Evolutionary conservation across 2,888 invertebrate species (phyloP).

Genomic region (Sussaba pulchella): DNA sequence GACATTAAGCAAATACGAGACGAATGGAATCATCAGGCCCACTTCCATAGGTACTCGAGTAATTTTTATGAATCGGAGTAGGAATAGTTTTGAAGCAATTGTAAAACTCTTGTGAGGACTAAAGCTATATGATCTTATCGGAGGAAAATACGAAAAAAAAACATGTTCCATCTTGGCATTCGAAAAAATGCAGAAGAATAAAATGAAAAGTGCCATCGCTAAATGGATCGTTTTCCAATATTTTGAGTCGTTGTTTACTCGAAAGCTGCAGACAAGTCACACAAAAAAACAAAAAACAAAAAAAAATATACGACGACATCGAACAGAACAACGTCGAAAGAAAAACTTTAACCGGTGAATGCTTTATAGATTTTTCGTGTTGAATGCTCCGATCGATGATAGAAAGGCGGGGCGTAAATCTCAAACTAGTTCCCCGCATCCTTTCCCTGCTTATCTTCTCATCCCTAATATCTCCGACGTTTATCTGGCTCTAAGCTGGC

Average conservation of each 20-base stretch:
- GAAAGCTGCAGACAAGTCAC: conserved; percentile 22
- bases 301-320: neutral
- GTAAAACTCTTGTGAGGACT: too few species aligned
- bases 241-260: conserved; percentile 21
- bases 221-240: conserved; percentile 35
- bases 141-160: too few species aligned
- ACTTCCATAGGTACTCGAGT: too few species aligned
- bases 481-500: neutral
- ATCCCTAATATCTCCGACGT: neutral
- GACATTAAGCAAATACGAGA: neutral
- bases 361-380: neutral
- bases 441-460: too few species aligned
- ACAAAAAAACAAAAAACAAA: neutral
- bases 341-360: neutral
- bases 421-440: too few species aligned
- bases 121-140: too few species aligned
- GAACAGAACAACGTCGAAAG: neutral
- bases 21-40: neutral
- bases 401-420: neutral
- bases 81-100: neutral
- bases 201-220: conserved; percentile 21
- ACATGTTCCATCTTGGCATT: neutral
- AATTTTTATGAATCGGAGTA: too few species aligned
- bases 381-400: neutral
- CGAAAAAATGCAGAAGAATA: conserved; percentile 15